These are phyloP conservation scores for Probaryconus sp. DNA, from an alignment of 1,140 invertebrate species.

Conservation along the genomic window DNA sequence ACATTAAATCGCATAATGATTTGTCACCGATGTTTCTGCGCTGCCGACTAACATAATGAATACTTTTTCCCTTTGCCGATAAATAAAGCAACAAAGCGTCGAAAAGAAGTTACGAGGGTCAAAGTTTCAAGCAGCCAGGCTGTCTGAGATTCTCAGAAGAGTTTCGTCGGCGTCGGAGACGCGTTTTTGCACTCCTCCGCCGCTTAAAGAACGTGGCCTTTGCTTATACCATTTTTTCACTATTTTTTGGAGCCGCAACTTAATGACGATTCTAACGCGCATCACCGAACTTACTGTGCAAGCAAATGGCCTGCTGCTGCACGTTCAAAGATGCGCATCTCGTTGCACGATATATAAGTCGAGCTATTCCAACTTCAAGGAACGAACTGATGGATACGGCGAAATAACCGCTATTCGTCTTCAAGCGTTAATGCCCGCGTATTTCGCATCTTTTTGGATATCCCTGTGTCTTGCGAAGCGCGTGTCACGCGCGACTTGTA, in stretches of 20 bases:
- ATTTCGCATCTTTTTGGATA: conserved; percentile 61
- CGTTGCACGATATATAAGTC: conserved; percentile 51
- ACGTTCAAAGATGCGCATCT: conserved; percentile 41
- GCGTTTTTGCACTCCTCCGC: conserved; percentile 67
- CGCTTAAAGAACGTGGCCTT: conserved; percentile 49
- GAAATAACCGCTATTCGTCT: conserved; percentile 37
- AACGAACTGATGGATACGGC: conserved; percentile 29
- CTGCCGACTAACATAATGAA: conserved; percentile 28
- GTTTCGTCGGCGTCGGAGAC: conserved; percentile 65
- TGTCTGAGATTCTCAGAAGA: conserved; percentile 61
- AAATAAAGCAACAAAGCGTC: conserved; percentile 66
- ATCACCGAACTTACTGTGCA: conserved; percentile 47
- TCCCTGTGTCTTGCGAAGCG: conserved; percentile 50
- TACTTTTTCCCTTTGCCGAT: conserved; percentile 39
- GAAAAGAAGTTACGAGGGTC: conserved; percentile 68
- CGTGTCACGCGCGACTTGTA: conserved; percentile 58
- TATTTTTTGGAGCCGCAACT: conserved; percentile 42
- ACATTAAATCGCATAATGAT: conserved; percentile 37
- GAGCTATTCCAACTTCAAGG: conserved; percentile 36
- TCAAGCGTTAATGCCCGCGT: conserved; percentile 42
- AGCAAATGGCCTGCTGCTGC: conserved; percentile 29
- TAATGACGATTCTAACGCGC: conserved; percentile 57
- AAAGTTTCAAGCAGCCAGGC: conserved; percentile 65
- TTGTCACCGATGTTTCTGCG: conserved; percentile 40
- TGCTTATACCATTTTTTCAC: conserved; percentile 54